A percentile compares a stretch with the other conserved stretches of the same genome.
Evolutionary conservation across 1,140 invertebrate genomes (phyloP).

Genomic region (Steinernema khuongi): DNA sequence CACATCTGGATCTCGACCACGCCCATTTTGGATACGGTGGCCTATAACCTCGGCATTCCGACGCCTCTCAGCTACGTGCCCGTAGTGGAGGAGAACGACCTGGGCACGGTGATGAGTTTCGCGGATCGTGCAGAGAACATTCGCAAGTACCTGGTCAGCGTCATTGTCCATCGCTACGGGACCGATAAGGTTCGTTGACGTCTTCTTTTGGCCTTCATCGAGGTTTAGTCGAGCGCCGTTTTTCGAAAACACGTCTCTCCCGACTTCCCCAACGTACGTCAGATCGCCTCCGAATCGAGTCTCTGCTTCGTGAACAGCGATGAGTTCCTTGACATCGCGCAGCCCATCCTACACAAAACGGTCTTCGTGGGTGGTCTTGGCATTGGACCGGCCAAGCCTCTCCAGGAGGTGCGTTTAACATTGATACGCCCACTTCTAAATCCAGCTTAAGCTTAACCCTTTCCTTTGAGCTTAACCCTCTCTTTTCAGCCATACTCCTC

Average conservation of each 20-base stretch:
- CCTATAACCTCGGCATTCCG: constrained; percentile 38
- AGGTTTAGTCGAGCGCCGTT: constrained; percentile 22
- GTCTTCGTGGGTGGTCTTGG: constrained; percentile 41
- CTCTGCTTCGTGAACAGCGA: constrained; percentile 41
- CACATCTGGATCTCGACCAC: constrained; percentile 39
- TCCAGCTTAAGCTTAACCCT: too few relatives aligned
- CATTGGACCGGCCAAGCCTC: constrained; percentile 25
- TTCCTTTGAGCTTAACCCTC: background rate
- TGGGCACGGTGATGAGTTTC: constrained; percentile 35
- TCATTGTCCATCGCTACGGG: background rate
- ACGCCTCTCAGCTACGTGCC: constrained; percentile 34
- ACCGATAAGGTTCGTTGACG: background rate
- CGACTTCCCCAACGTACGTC: constrained; percentile 36
- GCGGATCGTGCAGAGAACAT: constrained; percentile 34
- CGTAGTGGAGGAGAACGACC: constrained; percentile 42
- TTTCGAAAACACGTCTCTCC: constrained; percentile 25
- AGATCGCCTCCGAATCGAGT: constrained; percentile 34
- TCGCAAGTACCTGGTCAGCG: background rate
- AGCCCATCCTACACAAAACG: constrained; percentile 39
- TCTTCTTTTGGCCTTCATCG: constrained; percentile 19
- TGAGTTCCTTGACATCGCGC: constrained; percentile 39
- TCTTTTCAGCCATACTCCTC: constrained; percentile 25
- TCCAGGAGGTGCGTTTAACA: constrained; percentile 24
- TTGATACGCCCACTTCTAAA: background rate
- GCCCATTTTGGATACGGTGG: constrained; percentile 36